Evolutionary conservation across 2,888 invertebrate species (phyloP).

Genomic region (Ditula angustiorana): DNA sequence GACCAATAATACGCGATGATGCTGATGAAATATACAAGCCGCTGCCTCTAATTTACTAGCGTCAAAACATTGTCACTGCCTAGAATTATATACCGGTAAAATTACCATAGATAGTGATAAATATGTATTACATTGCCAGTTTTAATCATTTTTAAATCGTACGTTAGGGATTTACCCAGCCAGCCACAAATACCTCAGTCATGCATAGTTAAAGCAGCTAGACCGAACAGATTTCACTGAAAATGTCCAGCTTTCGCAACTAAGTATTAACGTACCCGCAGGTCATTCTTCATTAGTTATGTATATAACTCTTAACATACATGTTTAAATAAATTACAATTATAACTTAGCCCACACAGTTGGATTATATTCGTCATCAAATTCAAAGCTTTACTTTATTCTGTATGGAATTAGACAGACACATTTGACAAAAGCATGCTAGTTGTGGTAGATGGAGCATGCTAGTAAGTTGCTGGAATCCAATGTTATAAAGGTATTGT

Average conservation of each 20-base stretch:
- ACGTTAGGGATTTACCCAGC: constrained; percentile 14
- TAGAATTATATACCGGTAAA: neutral
- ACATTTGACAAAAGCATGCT: too few relatives aligned
- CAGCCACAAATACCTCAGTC: constrained; percentile 34
- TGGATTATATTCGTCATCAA: too few relatives aligned
- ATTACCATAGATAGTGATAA: neutral
- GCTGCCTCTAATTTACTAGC: constrained; percentile 59
- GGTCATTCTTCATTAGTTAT: constrained; percentile 7
- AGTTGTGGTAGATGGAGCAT: too few relatives aligned
- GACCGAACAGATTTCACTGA: constrained; percentile 31
- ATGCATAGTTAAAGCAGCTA: constrained; percentile 37
- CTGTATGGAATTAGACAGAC: neutral
- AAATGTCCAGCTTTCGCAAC: constrained; percentile 34
- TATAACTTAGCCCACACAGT: too few relatives aligned
- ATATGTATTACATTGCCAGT: constrained; percentile 8
- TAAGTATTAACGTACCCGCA: constrained; percentile 6
- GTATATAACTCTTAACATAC: neutral
- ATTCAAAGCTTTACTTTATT: neutral
- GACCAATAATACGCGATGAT: constrained; percentile 77
- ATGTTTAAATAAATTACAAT: neutral
- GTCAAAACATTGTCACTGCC: constrained; percentile 59
- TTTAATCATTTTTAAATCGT: constrained; percentile 11
- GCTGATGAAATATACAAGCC: constrained; percentile 62
- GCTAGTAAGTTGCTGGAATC: too few relatives aligned
- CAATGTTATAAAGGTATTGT: too few relatives aligned